Percentiles rank a stretch among this genome's conserved stretches.
Conservation (phyloP, 2,888 invertebrate species). For the Drosophila neutralis region DNA sequence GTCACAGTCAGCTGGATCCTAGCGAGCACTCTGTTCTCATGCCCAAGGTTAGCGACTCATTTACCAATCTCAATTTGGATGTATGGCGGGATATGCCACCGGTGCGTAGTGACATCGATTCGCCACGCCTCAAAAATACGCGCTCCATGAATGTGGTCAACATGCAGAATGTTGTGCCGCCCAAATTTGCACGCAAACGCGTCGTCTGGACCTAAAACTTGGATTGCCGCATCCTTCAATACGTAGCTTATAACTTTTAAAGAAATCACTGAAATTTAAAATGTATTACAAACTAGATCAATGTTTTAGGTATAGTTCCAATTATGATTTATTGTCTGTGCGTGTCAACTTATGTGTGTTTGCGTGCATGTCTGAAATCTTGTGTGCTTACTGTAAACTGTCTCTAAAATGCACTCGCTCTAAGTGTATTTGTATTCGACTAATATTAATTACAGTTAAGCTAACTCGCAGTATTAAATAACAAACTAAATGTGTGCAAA, state of each 20-base stretch:
- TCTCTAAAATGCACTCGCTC: conserved; percentile 11
- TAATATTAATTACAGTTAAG: conserved; percentile 6
- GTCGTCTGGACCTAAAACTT: conserved; percentile 80
- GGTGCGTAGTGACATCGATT: conserved; percentile 56
- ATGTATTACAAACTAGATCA: conserved; percentile 25
- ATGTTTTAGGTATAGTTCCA: conserved; percentile 24
- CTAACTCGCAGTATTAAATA: conserved; percentile 17
- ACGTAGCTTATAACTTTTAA: neutral
- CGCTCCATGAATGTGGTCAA: conserved; percentile 72
- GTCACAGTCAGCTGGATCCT: conserved; percentile 9
- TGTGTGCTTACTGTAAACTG: conserved; percentile 17
- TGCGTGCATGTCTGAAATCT: neutral
- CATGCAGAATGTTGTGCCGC: conserved; percentile 65
- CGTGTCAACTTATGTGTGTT: neutral
- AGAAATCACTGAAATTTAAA: conserved; percentile 20
- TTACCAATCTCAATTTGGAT: conserved; percentile 81
- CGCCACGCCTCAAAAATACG: conserved; percentile 59
- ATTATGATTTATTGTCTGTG: conserved; percentile 3
- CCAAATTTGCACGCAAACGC: conserved; percentile 82
- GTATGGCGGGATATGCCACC: conserved; percentile 62
- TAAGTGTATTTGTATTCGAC: conserved; percentile 6
- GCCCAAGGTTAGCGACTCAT: conserved; percentile 68
- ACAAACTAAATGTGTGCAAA: conserved; percentile 46
- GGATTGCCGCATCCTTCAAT: neutral
- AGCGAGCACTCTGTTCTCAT: conserved; percentile 16